A percentile compares a stretch with the other conserved stretches of the same genome.
Evolutionary conservation across 2,797 vertebrate genomes (phyloP).

Genomic region (Falco berigora): DNA sequence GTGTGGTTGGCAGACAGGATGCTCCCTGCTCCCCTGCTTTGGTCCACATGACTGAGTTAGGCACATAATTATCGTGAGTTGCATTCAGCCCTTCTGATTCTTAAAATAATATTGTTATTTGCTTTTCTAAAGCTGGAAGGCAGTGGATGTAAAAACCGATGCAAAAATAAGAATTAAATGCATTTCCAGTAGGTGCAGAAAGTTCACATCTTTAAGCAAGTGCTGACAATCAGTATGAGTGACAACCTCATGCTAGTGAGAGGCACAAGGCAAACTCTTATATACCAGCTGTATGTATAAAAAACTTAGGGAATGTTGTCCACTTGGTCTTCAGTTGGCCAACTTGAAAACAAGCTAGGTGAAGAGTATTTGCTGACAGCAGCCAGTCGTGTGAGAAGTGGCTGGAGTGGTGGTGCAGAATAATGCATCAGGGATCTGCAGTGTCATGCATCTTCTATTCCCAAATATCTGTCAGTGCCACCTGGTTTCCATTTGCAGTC

Average conservation of each 20-base stretch:
- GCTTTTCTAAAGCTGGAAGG: not conserved
- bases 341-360: not conserved
- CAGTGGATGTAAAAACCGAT: not conserved
- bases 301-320: not conserved
- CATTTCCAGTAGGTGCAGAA: not conserved
- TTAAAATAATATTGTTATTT: not conserved
- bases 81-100: not conserved
- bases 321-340: not conserved
- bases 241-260: not conserved
- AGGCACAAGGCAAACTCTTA: not conserved
- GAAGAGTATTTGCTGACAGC: not conserved
- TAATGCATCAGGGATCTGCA: not conserved
- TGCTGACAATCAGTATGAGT: not conserved
- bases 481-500: not conserved
- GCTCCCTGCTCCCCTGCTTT: not conserved
- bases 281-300: not conserved
- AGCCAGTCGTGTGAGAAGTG: not conserved
- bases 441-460: not conserved
- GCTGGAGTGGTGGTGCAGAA: not conserved
- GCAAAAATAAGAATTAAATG: not conserved
- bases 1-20: not conserved
- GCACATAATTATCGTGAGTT: not conserved
- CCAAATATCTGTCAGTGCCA: not conserved
- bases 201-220: not conserved
- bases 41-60: not conserved